Evolutionary conservation across 2,888 invertebrate genomes (phyloP), one percentile per base, ranked within the genome.

Genomic region (Steinernema scapterisci): DNA sequence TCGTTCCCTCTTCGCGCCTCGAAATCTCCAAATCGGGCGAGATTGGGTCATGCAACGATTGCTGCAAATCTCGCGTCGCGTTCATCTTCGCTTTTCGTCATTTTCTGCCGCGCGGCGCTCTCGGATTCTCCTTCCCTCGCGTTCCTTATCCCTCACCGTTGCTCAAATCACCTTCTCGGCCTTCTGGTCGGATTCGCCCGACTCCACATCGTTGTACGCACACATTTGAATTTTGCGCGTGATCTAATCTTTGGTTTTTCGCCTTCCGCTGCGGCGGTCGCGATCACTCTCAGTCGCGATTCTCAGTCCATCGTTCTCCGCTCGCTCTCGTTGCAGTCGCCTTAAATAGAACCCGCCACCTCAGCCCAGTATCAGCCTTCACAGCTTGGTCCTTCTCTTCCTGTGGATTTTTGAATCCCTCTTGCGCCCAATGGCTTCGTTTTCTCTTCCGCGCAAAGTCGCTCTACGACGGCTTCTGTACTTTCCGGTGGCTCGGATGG

Each of bases 391-490:
- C 48, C 19, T 48, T 3, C 48, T 48, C 48, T 48, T 48, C 13
- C 19, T 19, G 13, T 5, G 48, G n/a, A 48, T n/a, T 16, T 16
- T 2, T 16, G 48, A 16, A 7, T 16, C 13, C 13, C 13, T 16
- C 19, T 48, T 7, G 5, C 19, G 19, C 13, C 48, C 6, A 7
- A 7, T 16, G 16, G 48, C 6, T 19, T 19, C 48, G 13, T 2
- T 13, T 19, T 21, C 54, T 23, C 54, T 21, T 54, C 54, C 1
- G 54, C 11, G 21, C 13, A 1, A 19, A 2, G 16, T 54, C 54
- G 27, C 9, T 63, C 31, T 31, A 63, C 31, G 38, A 63, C 31
- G 63, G 31, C 63, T 63, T 63, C 63, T 63, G 63, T 31, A 63
- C 63, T 63, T 31, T 25, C 31, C 31, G 63, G 7, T 31, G 27